Conservation (phyloP, 92 coral and sea anemone species). For the Porites lobata region DNA sequence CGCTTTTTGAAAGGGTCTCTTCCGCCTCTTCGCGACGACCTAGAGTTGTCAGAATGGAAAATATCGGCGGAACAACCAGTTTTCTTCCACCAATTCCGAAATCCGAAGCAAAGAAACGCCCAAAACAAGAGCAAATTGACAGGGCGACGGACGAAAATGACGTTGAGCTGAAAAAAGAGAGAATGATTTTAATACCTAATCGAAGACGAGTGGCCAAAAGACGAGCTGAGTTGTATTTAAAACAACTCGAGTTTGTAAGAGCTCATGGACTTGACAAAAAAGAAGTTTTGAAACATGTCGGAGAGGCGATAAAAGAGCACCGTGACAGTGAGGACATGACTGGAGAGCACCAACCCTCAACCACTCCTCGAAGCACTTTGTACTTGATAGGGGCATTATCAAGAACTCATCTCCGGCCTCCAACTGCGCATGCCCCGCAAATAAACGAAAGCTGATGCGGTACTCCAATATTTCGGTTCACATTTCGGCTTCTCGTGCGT, state of each 20-base stretch:
- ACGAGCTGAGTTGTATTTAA: conserved; percentile 57
- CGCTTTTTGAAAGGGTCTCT: neutral
- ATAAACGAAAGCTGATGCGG: neutral
- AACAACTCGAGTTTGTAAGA: conserved; percentile 75
- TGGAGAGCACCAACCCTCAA: conserved; percentile 3
- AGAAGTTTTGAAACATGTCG: conserved; percentile 50
- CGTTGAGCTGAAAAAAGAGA: conserved; percentile 32
- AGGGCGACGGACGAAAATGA: conserved; percentile 37
- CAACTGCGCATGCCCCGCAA: conserved; percentile 8
- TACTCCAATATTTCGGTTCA: too few relatives aligned
- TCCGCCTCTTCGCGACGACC: conserved; percentile 24
- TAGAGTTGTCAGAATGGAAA: conserved; percentile 3
- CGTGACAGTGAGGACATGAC: neutral
- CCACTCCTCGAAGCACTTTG: conserved; percentile 63
- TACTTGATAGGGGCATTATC: conserved; percentile 85
- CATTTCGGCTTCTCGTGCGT: too few relatives aligned
- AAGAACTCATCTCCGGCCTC: conserved; percentile 59
- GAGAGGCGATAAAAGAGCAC: conserved; percentile 46
- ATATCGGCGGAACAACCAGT: conserved; percentile 36
- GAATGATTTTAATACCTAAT: conserved; percentile 68
- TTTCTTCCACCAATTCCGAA: conserved; percentile 85
- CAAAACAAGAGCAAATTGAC: conserved; percentile 39
- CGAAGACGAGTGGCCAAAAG: conserved; percentile 67
- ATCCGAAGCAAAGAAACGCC: conserved; percentile 73
- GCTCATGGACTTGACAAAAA: conserved; percentile 67